These are phyloP conservation scores for Brenthis daphne DNA, from an alignment of 2,888 invertebrate genomes.

Conservation along the genomic window DNA sequence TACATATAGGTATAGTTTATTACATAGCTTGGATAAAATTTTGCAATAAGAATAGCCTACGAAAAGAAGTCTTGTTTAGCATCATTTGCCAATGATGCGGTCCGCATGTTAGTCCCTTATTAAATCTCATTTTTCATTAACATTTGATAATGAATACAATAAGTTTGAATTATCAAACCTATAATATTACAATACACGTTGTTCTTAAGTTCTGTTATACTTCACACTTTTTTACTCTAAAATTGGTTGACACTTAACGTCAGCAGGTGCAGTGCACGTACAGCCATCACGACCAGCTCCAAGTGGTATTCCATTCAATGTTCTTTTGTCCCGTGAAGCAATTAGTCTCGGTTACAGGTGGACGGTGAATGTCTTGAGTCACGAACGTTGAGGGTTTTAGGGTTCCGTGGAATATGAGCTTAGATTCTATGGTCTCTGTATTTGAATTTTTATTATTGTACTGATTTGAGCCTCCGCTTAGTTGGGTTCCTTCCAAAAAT, in stretches of 20 bases:
- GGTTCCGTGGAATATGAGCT: constrained; percentile 10
- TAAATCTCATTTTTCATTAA: too few relatives aligned
- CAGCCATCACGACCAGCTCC: constrained; percentile 47
- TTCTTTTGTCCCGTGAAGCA: constrained; percentile 46
- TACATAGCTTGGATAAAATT: too few relatives aligned
- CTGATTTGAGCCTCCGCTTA: not conserved
- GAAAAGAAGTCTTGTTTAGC: too few relatives aligned
- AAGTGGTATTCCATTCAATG: constrained; percentile 40
- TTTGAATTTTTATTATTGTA: not conserved
- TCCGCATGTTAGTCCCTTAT: too few relatives aligned
- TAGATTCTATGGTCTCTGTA: not conserved
- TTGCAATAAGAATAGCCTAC: too few relatives aligned
- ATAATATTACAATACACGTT: not conserved
- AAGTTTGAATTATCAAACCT: too few relatives aligned
- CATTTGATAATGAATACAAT: too few relatives aligned
- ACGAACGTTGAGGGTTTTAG: constrained; percentile 37
- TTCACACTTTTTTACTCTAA: constrained; percentile 8
- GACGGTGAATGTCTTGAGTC: constrained; percentile 48
- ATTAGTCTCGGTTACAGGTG: constrained; percentile 72
- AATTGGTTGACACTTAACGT: constrained; percentile 20
- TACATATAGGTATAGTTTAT: too few relatives aligned
- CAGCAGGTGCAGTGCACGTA: constrained; percentile 46
- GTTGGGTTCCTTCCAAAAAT: too few relatives aligned
- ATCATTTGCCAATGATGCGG: too few relatives aligned
- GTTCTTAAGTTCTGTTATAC: constrained; percentile 15